A percentile compares a stretch with the other conserved stretches of the same genome.
Conservation (phyloP, 2,113 vertebrate genomes). For the Oreochromis spilurus region DNA sequence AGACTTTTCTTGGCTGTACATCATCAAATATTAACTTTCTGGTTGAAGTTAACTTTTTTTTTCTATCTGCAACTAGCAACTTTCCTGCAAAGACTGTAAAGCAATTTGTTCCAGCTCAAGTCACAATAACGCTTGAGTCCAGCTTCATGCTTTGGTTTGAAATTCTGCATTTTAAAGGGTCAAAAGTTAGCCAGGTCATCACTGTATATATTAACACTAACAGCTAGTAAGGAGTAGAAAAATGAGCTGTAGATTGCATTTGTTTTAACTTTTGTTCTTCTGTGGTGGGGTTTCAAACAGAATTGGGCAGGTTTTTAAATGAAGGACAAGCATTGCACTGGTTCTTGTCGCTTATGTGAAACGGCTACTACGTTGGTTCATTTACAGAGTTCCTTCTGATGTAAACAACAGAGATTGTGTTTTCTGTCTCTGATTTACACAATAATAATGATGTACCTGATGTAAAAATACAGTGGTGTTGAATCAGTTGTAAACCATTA, state of each 20-base stretch:
- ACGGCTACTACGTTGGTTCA: conserved; percentile 11
- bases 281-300: neutral
- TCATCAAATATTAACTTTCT: neutral
- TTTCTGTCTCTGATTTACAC: conserved; percentile 39
- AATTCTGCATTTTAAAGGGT: neutral
- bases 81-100: neutral
- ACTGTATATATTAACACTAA: conserved; percentile 41
- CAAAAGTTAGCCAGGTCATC: conserved; percentile 7
- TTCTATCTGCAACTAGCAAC: neutral
- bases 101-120: neutral
- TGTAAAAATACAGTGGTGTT: conserved; percentile 20
- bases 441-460: conserved; percentile 42
- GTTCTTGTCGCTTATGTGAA: conserved; percentile 42
- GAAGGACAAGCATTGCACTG: conserved; percentile 59
- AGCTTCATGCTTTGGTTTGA: conserved; percentile 15
- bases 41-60: neutral
- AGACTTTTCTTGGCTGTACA: neutral
- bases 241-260: conserved; percentile 3
- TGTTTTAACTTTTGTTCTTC: conserved; percentile 11
- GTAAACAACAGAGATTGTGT: conserved; percentile 28
- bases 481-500: conserved; percentile 40
- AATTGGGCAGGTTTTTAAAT: conserved; percentile 11
- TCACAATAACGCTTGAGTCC: neutral
- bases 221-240: conserved; percentile 1
- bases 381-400: conserved; percentile 33